Conservation (phyloP, 1,140 invertebrate genomes). For the Caenorhabditis brenneri region DNA sequence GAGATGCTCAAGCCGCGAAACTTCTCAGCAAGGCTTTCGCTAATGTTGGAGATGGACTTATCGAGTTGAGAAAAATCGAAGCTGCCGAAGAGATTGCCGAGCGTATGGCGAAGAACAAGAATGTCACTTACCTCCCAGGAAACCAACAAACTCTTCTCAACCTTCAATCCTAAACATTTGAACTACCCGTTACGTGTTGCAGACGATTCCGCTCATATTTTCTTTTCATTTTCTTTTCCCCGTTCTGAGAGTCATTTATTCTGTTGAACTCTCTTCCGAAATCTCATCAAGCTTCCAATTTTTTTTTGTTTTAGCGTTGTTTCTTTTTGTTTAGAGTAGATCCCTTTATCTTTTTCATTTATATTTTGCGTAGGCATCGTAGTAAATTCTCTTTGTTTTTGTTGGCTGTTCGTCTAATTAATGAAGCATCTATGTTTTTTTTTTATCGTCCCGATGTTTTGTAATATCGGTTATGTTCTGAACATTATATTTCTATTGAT, state of each 20-base stretch:
- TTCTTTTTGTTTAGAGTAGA: conserved; percentile 1
- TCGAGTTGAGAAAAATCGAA: conserved; percentile 93
- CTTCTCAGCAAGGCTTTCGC: conserved; percentile 82
- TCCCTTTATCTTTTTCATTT: too few species aligned
- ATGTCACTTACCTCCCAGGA: conserved; percentile 90
- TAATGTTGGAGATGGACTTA: conserved; percentile 89
- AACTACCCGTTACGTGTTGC: conserved; percentile 10
- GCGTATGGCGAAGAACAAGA: conserved; percentile 88
- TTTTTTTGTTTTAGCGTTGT: conserved; percentile 36
- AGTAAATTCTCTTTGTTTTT: neutral
- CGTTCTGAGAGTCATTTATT: neutral
- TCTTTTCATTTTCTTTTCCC: neutral
- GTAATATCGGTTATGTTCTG: neutral
- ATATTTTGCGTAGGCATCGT: neutral
- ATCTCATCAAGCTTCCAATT: neutral
- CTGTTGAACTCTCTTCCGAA: neutral
- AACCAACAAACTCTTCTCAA: conserved; percentile 91
- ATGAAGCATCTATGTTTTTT: neutral
- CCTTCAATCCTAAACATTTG: conserved; percentile 72
- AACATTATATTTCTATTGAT: neutral
- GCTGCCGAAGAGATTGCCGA: conserved; percentile 98
- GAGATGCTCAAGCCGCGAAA: conserved; percentile 87
- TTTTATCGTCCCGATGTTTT: neutral
- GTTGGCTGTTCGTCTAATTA: conserved; percentile 1
- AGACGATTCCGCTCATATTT: too few species aligned